phyloP scores from a whole-genome alignment of 2,797 vertebrate genomes.

The Manis javanica region DNA sequence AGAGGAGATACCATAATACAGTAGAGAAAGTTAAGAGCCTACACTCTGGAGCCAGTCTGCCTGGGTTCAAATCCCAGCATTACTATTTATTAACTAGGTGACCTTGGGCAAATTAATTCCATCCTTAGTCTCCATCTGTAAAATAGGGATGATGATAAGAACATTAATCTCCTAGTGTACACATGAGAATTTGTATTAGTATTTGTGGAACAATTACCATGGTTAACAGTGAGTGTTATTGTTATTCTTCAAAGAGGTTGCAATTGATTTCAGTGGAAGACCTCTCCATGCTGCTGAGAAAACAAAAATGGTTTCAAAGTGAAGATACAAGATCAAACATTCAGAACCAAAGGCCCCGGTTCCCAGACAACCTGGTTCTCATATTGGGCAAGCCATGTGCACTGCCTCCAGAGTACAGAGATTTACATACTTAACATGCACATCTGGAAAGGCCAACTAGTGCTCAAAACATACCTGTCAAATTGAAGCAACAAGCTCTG shows the following conservation, averaged over 20 bases:
- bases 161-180: background rate
- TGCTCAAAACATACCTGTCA: background rate
- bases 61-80: background rate
- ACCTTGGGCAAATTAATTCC: background rate
- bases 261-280: background rate
- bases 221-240: background rate
- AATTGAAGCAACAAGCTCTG: constrained; percentile 16
- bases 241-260: constrained; percentile 33
- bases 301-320: constrained; percentile 38
- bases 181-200: background rate
- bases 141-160: background rate
- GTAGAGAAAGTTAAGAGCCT: background rate
- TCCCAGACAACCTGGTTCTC: constrained; percentile 26
- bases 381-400: background rate
- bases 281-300: background rate
- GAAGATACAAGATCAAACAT: background rate
- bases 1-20: background rate
- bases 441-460: background rate
- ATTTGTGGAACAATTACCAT: background rate
- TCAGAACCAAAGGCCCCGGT: background rate
- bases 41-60: background rate
- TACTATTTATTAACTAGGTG: background rate
- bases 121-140: background rate
- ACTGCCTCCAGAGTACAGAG: background rate
- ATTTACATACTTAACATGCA: background rate